phyloP scores from a whole-genome alignment of 1,140 invertebrate species.

The Drosophila nigrodunni region DNA sequence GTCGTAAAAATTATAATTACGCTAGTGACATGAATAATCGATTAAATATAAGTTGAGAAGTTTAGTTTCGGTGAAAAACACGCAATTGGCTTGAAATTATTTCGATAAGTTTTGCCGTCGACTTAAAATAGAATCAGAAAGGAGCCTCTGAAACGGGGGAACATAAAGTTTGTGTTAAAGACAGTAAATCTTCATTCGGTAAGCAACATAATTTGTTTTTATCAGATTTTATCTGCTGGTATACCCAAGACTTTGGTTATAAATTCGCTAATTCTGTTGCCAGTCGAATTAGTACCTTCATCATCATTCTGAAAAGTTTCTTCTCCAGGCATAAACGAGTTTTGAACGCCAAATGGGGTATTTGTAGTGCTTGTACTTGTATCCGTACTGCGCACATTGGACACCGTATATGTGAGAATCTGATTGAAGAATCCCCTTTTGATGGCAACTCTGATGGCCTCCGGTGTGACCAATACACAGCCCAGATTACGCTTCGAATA shows the following conservation, averaged over 20 bases:
- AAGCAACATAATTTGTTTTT: no score
- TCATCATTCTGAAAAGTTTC: neutral
- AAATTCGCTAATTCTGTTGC: slow-evolving; percentile 21
- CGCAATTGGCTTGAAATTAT: no score
- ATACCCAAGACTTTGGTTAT: slow-evolving; percentile 46
- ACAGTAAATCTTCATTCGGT: no score
- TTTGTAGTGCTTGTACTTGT: slow-evolving; percentile 14
- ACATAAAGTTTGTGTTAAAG: no score
- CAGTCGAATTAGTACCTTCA: neutral
- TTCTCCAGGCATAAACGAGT: slow-evolving; percentile 28
- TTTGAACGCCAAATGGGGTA: slow-evolving; percentile 33
- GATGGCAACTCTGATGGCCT: slow-evolving; percentile 58
- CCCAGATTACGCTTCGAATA: slow-evolving; percentile 43
- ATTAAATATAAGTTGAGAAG: no score
- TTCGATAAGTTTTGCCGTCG: no score
- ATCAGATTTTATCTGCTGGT: slow-evolving; percentile 1
- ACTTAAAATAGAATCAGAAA: no score
- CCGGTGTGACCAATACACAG: slow-evolving; percentile 52
- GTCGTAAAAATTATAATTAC: no score
- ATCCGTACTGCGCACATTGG: slow-evolving; percentile 38
- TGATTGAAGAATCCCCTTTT: slow-evolving; percentile 46
- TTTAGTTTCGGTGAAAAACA: no score
- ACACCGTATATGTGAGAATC: slow-evolving; percentile 62
- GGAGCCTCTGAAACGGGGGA: no score
- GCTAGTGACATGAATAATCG: no score